These are phyloP conservation scores for Diogma glabrata DNA, from an alignment of 2,888 invertebrate species.

Conservation along the genomic window DNA sequence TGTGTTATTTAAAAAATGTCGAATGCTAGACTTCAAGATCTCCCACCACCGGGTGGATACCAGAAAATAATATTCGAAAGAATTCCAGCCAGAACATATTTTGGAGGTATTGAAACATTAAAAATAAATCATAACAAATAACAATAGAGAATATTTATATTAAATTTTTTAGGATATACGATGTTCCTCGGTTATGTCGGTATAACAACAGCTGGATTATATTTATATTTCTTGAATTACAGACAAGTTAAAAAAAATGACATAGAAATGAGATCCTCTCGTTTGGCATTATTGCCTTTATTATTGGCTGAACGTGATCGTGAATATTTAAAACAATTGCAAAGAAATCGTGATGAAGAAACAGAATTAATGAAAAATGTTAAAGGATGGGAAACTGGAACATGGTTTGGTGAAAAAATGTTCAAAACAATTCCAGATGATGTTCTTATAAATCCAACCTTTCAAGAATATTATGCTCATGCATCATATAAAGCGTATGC, in stretches of 20 bases:
- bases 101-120: conserved; percentile 51
- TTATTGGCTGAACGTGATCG: conserved; percentile 76
- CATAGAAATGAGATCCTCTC: conserved; percentile 66
- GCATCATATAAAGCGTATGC: conserved; percentile 40
- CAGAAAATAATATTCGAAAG: conserved; percentile 59
- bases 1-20: too few species aligned
- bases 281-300: conserved; percentile 64
- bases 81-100: conserved; percentile 57
- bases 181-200: conserved; percentile 49
- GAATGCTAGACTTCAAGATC: too few species aligned
- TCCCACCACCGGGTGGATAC: conserved; percentile 91
- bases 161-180: conserved; percentile 52
- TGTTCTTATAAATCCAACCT: conserved; percentile 48
- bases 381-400: conserved; percentile 83
- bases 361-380: conserved; percentile 79
- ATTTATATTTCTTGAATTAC: conserved; percentile 45
- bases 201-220: conserved; percentile 44
- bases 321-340: conserved; percentile 66
- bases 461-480: conserved; percentile 64
- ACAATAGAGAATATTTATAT: too few species aligned
- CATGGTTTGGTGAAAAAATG: conserved; percentile 72
- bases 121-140: background rate
- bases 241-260: conserved; percentile 42
- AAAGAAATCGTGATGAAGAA: conserved; percentile 74
- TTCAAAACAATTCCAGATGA: conserved; percentile 58